Conservation (phyloP, 2,113 vertebrate genomes). For the Platanista minor region DNA sequence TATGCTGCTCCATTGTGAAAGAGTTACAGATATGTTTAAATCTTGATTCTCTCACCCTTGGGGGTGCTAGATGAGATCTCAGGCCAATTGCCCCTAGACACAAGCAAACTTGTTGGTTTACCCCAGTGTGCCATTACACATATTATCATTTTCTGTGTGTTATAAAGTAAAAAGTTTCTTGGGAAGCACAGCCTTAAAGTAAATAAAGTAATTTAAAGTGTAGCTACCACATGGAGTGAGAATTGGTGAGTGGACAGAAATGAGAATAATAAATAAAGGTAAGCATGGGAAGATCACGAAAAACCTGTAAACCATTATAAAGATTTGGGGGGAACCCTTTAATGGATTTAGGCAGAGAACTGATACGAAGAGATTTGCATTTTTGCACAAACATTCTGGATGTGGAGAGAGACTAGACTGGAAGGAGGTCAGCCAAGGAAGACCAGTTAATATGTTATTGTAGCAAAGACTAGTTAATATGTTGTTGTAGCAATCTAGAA, state of each 20-base stretch:
- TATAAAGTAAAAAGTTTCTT: not conserved
- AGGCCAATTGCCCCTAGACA: not conserved
- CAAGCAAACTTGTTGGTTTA: not conserved
- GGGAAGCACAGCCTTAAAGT: not conserved
- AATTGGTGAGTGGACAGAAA: not conserved
- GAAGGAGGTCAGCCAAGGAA: not conserved
- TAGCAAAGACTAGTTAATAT: not conserved
- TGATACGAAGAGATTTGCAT: not conserved
- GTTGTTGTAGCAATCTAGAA: not conserved
- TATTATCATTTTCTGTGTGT: not conserved
- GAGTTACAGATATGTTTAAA: not conserved
- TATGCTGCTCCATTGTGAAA: not conserved
- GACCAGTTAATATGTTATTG: not conserved
- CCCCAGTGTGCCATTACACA: not conserved
- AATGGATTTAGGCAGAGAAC: not conserved
- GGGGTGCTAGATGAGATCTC: not conserved
- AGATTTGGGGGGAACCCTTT: not conserved
- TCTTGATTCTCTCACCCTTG: not conserved
- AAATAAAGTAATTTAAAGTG: not conserved
- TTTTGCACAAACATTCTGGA: not conserved
- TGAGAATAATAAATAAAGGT: not conserved
- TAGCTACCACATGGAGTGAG: not conserved
- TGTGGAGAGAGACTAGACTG: not conserved
- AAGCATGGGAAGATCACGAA: not conserved
- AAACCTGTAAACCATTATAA: not conserved